Conservation (phyloP, 2,888 invertebrate genomes). For the Rhorus exstirpatorius region DNA sequence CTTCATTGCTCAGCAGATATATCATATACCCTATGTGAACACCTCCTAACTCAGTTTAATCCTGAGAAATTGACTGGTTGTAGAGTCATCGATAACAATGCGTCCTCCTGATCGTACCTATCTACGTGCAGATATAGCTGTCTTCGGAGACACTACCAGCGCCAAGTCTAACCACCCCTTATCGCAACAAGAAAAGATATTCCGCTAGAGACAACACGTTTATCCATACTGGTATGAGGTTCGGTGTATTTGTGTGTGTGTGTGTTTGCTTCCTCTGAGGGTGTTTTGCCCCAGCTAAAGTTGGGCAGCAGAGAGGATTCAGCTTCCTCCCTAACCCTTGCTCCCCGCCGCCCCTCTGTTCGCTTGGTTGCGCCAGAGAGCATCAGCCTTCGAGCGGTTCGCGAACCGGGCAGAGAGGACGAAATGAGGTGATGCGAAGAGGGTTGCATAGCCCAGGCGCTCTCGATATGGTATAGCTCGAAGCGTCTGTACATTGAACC, state of each 20-base stretch:
- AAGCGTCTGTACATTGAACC: conserved; percentile 79
- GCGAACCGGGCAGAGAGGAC: conserved; percentile 40
- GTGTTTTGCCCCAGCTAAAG: conserved; percentile 16
- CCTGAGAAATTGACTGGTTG: neutral
- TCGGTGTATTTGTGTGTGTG: neutral
- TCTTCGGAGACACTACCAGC: neutral
- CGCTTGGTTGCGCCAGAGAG: conserved; percentile 48
- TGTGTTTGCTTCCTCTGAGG: conserved; percentile 20
- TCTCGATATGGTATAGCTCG: conserved; percentile 52
- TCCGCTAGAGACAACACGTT: conserved; percentile 2
- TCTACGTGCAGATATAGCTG: neutral
- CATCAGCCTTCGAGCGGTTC: conserved; percentile 38
- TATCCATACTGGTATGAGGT: neutral
- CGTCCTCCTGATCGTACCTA: neutral
- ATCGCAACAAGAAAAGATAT: conserved; percentile 20
- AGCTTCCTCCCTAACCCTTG: conserved; percentile 17
- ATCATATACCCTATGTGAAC: too few species aligned
- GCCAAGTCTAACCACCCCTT: conserved; percentile 33
- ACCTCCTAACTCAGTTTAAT: neutral
- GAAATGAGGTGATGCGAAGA: conserved; percentile 39
- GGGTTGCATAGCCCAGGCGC: conserved; percentile 60
- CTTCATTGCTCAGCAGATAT: too few species aligned
- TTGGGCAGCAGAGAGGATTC: conserved; percentile 24
- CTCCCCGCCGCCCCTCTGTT: conserved; percentile 7
- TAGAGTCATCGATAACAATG: conserved; percentile 22